Evolutionary conservation across 1,140 invertebrate species (phyloP).

Genomic region (Drosophila triauraria): DNA sequence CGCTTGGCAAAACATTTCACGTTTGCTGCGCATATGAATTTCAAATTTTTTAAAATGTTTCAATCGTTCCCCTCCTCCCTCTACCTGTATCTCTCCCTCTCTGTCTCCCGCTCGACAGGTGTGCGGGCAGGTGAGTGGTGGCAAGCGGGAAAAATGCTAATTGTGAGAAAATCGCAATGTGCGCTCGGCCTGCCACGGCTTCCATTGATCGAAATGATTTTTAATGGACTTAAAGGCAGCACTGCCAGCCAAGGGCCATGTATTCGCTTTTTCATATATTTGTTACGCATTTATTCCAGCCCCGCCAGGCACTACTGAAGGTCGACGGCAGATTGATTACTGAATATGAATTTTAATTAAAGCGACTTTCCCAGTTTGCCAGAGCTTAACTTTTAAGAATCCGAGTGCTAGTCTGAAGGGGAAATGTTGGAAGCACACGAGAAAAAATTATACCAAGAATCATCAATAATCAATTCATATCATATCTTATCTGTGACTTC

Average conservation of each 20-base stretch:
- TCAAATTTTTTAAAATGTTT: constrained; percentile 84
- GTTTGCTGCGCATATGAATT: constrained; percentile 83
- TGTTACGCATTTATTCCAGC: constrained; percentile 16
- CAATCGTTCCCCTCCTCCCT: constrained; percentile 51
- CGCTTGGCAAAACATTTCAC: constrained; percentile 82
- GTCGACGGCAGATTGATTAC: constrained; percentile 40
- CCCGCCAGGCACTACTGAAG: constrained; percentile 29
- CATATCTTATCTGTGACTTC: background rate
- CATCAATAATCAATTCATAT: background rate
- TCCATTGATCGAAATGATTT: constrained; percentile 77
- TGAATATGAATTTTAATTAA: constrained; percentile 53
- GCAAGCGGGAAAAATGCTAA: constrained; percentile 66
- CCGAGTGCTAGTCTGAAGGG: background rate
- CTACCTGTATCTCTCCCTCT: background rate
- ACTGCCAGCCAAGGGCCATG: constrained; percentile 55
- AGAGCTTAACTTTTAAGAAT: background rate
- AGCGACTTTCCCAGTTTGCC: background rate
- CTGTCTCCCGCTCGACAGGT: constrained; percentile 13
- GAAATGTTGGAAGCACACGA: background rate
- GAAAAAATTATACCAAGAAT: background rate
- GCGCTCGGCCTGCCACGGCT: constrained; percentile 40
- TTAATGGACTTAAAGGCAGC: constrained; percentile 75
- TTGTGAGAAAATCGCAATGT: constrained; percentile 82
- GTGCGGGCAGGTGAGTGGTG: constrained; percentile 17
- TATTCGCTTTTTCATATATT: constrained; percentile 52